A percentile compares a stretch with the other conserved stretches of the same genome.
Conservation (phyloP, 2,888 invertebrate genomes). For the Tipula vernalis region DNA sequence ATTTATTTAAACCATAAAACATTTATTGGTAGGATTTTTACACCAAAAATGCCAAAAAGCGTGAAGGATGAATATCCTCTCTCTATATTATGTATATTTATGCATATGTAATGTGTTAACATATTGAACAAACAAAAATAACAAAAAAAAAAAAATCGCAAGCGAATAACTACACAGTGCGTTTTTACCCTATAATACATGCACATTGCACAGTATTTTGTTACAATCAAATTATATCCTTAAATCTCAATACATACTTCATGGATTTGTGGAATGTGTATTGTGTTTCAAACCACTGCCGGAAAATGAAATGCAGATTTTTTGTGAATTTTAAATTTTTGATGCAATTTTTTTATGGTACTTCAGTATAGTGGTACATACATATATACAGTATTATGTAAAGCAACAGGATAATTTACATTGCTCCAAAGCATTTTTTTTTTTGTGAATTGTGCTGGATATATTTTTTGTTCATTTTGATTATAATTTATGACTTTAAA, state of each 20-base stretch:
- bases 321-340: not conserved
- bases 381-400: not conserved
- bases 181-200: not conserved
- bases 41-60: not conserved
- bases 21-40: not conserved
- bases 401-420: not conserved
- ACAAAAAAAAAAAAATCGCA: not conserved
- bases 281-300: not conserved
- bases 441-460: not conserved
- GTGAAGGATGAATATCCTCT: not conserved
- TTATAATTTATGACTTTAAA: not conserved
- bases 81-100: not conserved
- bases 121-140: not conserved
- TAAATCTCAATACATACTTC: not conserved
- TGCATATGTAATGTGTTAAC: not conserved
- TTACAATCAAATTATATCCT: not conserved
- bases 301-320: not conserved
- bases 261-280: not conserved
- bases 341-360: not conserved
- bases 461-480: not conserved
- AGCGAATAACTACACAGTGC: not conserved
- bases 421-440: not conserved
- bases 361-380: too few species aligned
- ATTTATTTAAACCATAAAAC: not conserved
- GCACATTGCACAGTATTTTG: not conserved